These are phyloP conservation scores for Scylla paramamosain DNA, from an alignment of 1,140 invertebrate species.

Conservation along the genomic window DNA sequence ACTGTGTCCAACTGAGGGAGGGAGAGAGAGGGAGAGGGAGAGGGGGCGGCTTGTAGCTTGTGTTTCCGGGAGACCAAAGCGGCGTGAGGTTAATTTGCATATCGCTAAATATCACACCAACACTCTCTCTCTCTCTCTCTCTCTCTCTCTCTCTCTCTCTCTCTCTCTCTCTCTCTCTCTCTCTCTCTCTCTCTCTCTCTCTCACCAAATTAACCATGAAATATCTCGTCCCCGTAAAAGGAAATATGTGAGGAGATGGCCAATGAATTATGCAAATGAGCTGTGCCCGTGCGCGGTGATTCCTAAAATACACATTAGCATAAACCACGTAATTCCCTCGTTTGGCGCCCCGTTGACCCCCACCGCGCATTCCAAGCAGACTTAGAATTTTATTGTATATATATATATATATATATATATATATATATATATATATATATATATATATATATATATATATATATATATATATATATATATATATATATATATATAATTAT, in stretches of 20 bases:
- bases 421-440: too few relatives aligned
- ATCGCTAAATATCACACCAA: neutral
- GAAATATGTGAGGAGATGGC: neutral
- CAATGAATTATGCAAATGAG: constrained; percentile 14
- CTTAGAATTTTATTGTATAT: neutral
- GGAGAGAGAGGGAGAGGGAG: neutral
- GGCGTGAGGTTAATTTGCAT: neutral
- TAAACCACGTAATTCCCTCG: neutral
- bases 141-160: constrained; percentile 13
- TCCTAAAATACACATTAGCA: constrained; percentile 24
- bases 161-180: constrained; percentile 6
- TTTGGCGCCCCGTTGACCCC: neutral
- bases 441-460: too few relatives aligned
- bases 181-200: neutral
- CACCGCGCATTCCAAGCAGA: neutral
- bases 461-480: too few relatives aligned
- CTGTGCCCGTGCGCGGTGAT: neutral
- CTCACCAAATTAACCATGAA: neutral
- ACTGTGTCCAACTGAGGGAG: neutral
- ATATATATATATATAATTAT: too few relatives aligned
- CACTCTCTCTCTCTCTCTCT: neutral
- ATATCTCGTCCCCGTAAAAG: neutral
- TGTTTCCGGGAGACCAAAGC: neutral
- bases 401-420: neutral
- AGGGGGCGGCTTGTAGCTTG: neutral